These are phyloP conservation scores for Pteropus alecto DNA, from an alignment of 2,113 vertebrate genomes.

Conservation along the genomic window DNA sequence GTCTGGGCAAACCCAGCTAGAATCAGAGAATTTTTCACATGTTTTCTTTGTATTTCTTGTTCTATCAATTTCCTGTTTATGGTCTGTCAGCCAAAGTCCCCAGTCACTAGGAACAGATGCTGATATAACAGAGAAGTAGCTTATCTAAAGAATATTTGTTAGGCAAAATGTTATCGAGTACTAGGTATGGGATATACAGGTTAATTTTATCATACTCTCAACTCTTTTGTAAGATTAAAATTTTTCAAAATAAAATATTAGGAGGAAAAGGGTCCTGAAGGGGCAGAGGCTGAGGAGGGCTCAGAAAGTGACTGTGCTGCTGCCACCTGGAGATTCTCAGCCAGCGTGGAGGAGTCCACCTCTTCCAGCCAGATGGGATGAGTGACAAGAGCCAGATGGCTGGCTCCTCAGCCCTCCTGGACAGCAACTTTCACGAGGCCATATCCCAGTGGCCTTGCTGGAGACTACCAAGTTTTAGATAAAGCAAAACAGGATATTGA, in stretches of 20 bases:
- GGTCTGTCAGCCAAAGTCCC: not conserved
- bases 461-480: slow-evolving; percentile 85
- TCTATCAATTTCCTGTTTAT: not conserved
- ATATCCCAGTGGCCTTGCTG: not conserved
- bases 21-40: not conserved
- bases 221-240: not conserved
- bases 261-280: not conserved
- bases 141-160: not conserved
- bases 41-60: not conserved
- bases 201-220: not conserved
- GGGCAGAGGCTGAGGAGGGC: not conserved
- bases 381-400: not conserved
- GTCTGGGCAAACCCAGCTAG: too few species aligned
- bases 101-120: not conserved
- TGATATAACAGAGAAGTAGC: not conserved
- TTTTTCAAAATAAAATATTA: not conserved
- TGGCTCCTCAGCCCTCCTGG: not conserved
- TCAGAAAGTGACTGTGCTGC: not conserved
- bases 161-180: not conserved
- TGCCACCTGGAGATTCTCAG: not conserved
- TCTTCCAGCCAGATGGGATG: not conserved
- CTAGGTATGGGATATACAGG: not conserved
- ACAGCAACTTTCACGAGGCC: not conserved
- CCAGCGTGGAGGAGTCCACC: not conserved
- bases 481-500: slow-evolving; percentile 89